A percentile compares a stretch with the other conserved stretches of the same genome.
Evolutionary conservation across 2,797 vertebrate genomes (phyloP).

Genomic region (Helicolenus hilgendorfi): DNA sequence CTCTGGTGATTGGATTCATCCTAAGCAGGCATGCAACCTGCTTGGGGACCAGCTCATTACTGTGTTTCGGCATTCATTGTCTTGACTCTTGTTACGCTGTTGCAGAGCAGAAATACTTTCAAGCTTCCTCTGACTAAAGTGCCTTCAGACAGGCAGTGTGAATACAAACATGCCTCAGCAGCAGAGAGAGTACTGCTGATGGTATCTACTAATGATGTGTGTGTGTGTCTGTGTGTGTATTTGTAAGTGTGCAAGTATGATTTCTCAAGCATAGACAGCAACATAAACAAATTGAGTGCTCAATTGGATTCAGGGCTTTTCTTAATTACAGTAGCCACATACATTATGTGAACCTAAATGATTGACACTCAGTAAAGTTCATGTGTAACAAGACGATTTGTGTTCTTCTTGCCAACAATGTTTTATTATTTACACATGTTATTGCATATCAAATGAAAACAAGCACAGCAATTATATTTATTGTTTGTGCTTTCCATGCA

Average conservation of each 20-base stretch:
- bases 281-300: constrained; percentile 6
- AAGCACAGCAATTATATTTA: not conserved
- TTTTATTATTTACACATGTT: constrained; percentile 7
- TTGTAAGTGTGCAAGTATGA: not conserved
- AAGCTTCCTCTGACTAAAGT: constrained; percentile 51
- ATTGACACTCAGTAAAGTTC: not conserved
- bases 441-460: not conserved
- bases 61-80: constrained; percentile 54
- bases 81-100: constrained; percentile 34
- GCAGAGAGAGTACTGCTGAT: constrained; percentile 25
- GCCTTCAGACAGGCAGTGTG: constrained; percentile 44
- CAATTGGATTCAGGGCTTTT: not conserved
- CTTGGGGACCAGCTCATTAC: constrained; percentile 65
- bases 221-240: not conserved
- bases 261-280: constrained; percentile 34
- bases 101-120: constrained; percentile 48
- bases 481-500: not conserved
- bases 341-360: not conserved
- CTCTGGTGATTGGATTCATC: constrained; percentile 40
- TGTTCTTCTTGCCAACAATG: not conserved
- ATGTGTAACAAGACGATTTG: constrained; percentile 8
- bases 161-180: constrained; percentile 38
- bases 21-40: constrained; percentile 39
- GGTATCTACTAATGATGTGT: constrained; percentile 26
- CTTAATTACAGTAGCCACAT: constrained; percentile 3